Evolutionary conservation across 2,797 vertebrate species (phyloP), one percentile per base, ranked within the genome.

Genomic region (Neosalanx taihuensis): DNA sequence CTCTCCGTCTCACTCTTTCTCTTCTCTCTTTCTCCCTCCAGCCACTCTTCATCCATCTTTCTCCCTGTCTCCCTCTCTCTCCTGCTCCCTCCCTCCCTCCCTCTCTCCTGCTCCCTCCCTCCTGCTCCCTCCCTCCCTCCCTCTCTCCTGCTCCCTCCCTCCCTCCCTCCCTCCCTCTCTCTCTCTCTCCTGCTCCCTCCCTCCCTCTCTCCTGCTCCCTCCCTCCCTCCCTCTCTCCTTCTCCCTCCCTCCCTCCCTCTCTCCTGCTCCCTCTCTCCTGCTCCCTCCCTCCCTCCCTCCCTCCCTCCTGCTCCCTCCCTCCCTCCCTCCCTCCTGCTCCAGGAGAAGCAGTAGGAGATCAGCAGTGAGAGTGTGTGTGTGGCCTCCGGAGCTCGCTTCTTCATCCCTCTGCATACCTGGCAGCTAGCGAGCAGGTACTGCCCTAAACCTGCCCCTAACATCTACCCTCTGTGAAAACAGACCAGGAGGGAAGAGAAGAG

Each of bases 381-480:
- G 90, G 88, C 80, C 85, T 5, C 30, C 46, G 46, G 79, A 82
- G 85, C 81, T 88, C 77, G 77, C 33, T 49, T 58, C 51, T 53
- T 33, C 66, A 69, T 49, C 23, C 23, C 64, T 73, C 79, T 83
- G 71, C 84, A 85, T 89, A 90, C 88, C 85, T 90, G 86, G 83
- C 69, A 64, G 79, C 84, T 82, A 82, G 79, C 76, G 76, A 46
- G 64, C 86, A 89, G 86, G 83, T 91, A 79, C 80, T 76, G 57
- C 57, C 71, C 72, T 89, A 88, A 92, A 89, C 87, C 89, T 72
- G 67, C 68, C 76, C 71, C 77, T 89, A 91, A 92, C 87, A 70
- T 88, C 70, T 78, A 86, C 87, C 86, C 82, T 79, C 87, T 91
- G 89, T 89, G 77, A 75, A 91, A 91, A 92, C 87, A 90, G 90